Base-by-base conservation (phyloP, 1,140 invertebrate genomes). In the Mercenaria mercenaria region DNA sequence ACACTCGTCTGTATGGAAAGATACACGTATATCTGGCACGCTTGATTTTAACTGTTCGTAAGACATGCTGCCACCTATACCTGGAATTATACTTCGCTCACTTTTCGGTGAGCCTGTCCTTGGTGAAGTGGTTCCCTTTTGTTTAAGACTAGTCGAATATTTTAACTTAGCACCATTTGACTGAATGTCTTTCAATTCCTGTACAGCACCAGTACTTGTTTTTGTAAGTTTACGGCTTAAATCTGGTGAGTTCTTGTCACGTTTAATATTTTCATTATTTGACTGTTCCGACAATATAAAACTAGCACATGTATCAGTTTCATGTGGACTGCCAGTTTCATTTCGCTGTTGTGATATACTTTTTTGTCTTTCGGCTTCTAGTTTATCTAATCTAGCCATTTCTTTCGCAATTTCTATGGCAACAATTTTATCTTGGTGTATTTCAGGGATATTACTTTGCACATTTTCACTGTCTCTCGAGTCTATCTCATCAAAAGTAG, bases 21-120 rank as follows among this genome's bases (percentile, higher is more conserved):
- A 64, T 2, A 88, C 18, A 26, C 77, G n/a, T 26, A 81, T 88
- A 52, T 88, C 86, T 23, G 86, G 86, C 32, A 88, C 43, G 50
- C 86, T 88, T 34, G 76, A 80, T 29, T 88, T 88, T 29, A 88
- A 72, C 43, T 88, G 76, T 41, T 88, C 77, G 39, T 88, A 88
- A 13, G 86, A 79, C 59, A 88, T 32, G 18, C 76, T 88, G 1
- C 86, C 59, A 81, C 86, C 50, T 43, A 80, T 85, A 2, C 76
- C 76, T 10, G 76, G 50, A 11, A 52, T 26, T 32, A 79, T 29
- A 32, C 37, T 56, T 56, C 47, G 15, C 15, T 79, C 26, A 56
- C 32, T 56, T 29, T 56, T 79, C 32, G 76, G 76, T 34, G 76
- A 79, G 23, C 47, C 50, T 34, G 11, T 29, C 34, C 23, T 37